These are phyloP conservation scores for Orius laevigatus DNA, from an alignment of 1,140 invertebrate genomes.

Conservation along the genomic window DNA sequence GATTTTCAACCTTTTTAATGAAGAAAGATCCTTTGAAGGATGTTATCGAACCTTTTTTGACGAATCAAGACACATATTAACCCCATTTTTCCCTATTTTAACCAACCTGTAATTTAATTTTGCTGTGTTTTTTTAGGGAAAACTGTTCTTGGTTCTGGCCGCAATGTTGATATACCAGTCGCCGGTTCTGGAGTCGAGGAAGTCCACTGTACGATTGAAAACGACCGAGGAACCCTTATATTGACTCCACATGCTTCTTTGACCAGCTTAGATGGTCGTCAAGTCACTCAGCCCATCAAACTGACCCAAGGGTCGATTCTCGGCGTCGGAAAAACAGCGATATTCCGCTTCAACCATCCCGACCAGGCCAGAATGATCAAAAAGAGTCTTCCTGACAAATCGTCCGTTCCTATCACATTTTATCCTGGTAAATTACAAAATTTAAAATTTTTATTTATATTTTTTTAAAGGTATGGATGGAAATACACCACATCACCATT, in stretches of 20 bases:
- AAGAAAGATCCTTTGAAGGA: too few species aligned
- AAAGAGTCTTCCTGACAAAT: constrained; percentile 54
- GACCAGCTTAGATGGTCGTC: constrained; percentile 45
- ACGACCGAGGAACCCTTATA: constrained; percentile 60
- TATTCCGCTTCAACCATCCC: constrained; percentile 79
- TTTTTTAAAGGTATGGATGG: constrained; percentile 13
- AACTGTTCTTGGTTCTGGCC: constrained; percentile 51
- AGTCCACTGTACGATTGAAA: constrained; percentile 71
- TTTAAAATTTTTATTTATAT: constrained; percentile 1
- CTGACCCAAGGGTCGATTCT: constrained; percentile 77
- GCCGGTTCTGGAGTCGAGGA: constrained; percentile 63
- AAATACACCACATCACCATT: constrained; percentile 15
- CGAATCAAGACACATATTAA: too few species aligned
- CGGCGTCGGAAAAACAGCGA: constrained; percentile 71
- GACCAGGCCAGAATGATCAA: constrained; percentile 71
- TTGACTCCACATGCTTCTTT: constrained; percentile 56
- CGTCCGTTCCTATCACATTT: constrained; percentile 51
- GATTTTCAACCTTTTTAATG: too few species aligned
- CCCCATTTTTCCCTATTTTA: too few species aligned
- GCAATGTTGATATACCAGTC: constrained; percentile 59
- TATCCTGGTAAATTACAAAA: constrained; percentile 26
- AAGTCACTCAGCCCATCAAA: constrained; percentile 42
- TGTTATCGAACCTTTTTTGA: too few species aligned
- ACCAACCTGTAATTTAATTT: too few species aligned
- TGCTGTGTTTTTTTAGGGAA: constrained; percentile 52